Conservation (phyloP, 2,888 invertebrate species). For the Cheiracanthium punctorium region DNA sequence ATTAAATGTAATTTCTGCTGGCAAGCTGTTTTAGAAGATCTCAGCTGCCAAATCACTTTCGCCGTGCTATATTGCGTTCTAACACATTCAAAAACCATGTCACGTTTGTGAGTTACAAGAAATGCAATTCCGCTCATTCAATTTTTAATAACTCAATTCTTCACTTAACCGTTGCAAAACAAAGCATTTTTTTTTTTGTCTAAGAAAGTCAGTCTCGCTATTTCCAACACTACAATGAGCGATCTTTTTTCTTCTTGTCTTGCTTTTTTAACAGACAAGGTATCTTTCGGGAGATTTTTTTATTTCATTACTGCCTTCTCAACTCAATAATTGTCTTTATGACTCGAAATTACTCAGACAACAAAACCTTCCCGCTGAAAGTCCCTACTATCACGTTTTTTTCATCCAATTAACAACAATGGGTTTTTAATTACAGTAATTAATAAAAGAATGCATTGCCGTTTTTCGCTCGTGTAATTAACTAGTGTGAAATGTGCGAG, state of each 20-base stretch:
- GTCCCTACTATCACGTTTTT: neutral
- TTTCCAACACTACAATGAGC: neutral
- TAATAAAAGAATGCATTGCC: neutral
- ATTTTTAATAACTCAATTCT: slow-evolving; percentile 7
- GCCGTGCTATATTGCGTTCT: no score
- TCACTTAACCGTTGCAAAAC: neutral
- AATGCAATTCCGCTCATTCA: neutral
- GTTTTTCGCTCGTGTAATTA: neutral
- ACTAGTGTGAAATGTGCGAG: neutral
- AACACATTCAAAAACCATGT: neutral
- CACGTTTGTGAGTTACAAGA: neutral
- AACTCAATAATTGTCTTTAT: neutral
- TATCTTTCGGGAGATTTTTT: neutral
- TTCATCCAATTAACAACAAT: slow-evolving; percentile 17
- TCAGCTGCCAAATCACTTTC: no score
- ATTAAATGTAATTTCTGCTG: no score
- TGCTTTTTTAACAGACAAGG: neutral
- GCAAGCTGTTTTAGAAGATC: no score
- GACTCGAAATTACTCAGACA: neutral
- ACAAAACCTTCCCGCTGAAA: neutral
- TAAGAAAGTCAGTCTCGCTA: neutral
- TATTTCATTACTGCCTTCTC: neutral
- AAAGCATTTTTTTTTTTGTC: neutral
- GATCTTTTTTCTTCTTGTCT: no score
- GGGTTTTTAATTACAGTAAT: slow-evolving; percentile 6